Base-by-base conservation (phyloP, 1,140 invertebrate species). In the Drosophila willistoni region DNA sequence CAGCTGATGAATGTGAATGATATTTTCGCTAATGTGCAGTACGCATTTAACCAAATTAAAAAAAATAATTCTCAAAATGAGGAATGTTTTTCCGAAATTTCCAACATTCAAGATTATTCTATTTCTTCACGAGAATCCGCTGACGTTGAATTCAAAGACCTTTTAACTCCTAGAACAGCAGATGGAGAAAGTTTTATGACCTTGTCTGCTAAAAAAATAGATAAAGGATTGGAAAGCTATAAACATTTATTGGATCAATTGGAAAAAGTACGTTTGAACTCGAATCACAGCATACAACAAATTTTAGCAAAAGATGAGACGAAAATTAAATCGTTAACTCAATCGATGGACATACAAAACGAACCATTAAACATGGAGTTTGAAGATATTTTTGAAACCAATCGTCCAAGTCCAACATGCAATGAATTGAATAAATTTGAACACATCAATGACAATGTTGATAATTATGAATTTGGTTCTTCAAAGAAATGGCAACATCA, bases 401-500 rank as follows among this genome's bases (percentile, higher is more conserved):
- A 36, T 3, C 34, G 7, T 36, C 9, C 7, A 29, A 29, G 29
- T 29, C 5, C 0, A 29, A 5, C 1, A 29, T 6, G 6, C 25
- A 7, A 29, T 29, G 29, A 29, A 7, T 29, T 7, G 5, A 29
- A 29, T 1, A 5, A 29, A 7, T 29, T 29, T 29, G 29, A 29
- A 29, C 6, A 29, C 29, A 6, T 29, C 6, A 7, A 19, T 47
- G 7, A 19, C 1, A 1, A 19, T 7, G 2, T 2, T 14, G 14
- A 19, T 47, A 47, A 19, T 17, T 19, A 29, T 29, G 6, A 3
- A 29, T 2, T 6, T 14, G n/a, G 1, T 10, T 10, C 29, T 9
- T 7, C 39, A 13, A 19, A 36, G 9, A 19, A 9, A 9, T 79
- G 68, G 42, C 56, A 87, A 2, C 72, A 82, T 14, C 54, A 77